These are phyloP conservation scores for Todiramphus chloris DNA, from an alignment of 2,113 vertebrate genomes.

Conservation along the genomic window DNA sequence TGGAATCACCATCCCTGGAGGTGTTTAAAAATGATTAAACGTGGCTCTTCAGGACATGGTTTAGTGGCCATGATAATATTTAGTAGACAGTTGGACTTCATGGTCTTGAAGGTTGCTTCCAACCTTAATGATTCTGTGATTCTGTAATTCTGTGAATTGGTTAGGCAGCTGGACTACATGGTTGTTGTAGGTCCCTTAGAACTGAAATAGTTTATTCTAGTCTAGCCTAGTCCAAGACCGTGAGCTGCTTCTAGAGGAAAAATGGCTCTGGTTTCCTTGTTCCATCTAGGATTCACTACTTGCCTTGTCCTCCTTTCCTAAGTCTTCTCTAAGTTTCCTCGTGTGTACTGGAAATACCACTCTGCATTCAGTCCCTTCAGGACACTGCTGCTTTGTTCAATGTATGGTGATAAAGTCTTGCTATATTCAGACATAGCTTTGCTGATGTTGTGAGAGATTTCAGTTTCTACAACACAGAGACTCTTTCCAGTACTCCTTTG, in stretches of 20 bases:
- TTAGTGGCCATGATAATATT: too few species aligned
- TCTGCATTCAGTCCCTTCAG: background rate
- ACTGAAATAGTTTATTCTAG: background rate
- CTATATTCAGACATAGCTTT: background rate
- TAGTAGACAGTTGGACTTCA: too few species aligned
- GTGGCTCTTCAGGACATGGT: too few species aligned
- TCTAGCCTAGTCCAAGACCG: background rate
- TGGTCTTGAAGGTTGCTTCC: too few species aligned
- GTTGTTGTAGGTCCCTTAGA: background rate
- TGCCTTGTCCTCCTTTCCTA: background rate
- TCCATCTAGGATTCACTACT: background rate
- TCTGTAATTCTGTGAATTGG: background rate
- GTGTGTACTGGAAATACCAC: background rate
- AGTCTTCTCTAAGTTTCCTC: background rate
- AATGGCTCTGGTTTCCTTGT: background rate
- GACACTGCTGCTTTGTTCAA: background rate
- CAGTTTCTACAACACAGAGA: background rate
- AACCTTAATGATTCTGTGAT: too few species aligned
- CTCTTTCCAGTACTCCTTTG: background rate
- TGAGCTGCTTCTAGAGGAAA: background rate
- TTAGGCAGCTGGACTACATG: background rate
- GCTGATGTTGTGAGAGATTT: background rate
- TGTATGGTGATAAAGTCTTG: background rate
- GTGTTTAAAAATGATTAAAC: too few species aligned
- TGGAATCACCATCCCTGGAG: too few species aligned